These are phyloP conservation scores for Sylvilagus bachmani DNA, from an alignment of 2,113 vertebrate species.

Conservation along the genomic window DNA sequence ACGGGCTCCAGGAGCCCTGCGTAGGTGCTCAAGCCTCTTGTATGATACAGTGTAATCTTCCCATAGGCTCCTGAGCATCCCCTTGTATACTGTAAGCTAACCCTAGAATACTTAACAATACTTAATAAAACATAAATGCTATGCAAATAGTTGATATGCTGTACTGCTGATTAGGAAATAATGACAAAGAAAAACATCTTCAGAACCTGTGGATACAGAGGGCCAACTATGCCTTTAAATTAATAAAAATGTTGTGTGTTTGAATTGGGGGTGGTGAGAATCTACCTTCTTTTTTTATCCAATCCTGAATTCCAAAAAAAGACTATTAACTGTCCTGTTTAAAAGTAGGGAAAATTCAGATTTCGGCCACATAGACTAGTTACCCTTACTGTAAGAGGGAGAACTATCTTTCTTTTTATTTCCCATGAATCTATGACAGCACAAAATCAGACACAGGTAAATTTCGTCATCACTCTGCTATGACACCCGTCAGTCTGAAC, in stretches of 20 bases:
- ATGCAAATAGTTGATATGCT: no score
- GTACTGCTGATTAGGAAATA: no score
- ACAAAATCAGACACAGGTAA: background rate
- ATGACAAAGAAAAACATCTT: no score
- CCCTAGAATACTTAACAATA: no score
- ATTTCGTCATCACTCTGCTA: background rate
- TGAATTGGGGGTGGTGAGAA: background rate
- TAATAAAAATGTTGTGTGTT: background rate
- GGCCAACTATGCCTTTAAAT: background rate
- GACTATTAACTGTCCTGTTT: background rate
- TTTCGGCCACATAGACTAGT: background rate
- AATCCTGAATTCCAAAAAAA: background rate
- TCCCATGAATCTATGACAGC: background rate
- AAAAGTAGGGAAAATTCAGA: background rate
- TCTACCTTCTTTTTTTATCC: background rate
- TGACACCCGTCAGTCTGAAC: background rate
- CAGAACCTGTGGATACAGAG: no score
- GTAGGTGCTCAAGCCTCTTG: no score
- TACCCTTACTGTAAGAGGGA: background rate
- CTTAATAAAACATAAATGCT: no score
- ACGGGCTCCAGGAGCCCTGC: no score
- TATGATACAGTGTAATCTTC: no score
- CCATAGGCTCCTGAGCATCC: no score
- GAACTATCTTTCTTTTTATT: background rate
- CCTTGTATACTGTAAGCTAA: no score